phyloP scores from a whole-genome alignment of 2,888 invertebrate species.

The Celastrina argiolus region DNA sequence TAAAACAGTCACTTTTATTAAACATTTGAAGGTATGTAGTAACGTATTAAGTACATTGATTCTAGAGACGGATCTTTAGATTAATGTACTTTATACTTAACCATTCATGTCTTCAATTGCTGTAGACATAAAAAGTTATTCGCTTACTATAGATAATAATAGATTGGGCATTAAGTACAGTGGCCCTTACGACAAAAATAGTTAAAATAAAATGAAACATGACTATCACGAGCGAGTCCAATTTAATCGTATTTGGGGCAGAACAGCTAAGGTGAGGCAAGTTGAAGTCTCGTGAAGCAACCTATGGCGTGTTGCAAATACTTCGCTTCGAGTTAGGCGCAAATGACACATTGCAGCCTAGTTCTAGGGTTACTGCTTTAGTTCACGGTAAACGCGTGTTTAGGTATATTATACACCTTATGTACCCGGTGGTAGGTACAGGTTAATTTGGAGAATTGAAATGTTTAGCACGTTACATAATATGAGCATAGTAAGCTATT shows the following conservation, averaged over 20 bases:
- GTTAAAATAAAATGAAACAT: background rate
- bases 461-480: too few relatives aligned
- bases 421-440: background rate
- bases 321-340: background rate
- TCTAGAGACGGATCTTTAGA: too few relatives aligned
- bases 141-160: background rate
- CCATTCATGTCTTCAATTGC: too few relatives aligned
- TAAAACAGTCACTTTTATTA: too few relatives aligned
- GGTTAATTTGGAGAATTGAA: too few relatives aligned
- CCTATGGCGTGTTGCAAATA: slow-evolving; percentile 20
- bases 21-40: too few relatives aligned
- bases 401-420: too few relatives aligned
- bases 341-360: background rate
- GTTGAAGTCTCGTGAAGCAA: slow-evolving; percentile 10
- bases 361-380: background rate
- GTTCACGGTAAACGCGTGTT: too few relatives aligned
- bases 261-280: slow-evolving; percentile 21
- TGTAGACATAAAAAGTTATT: too few relatives aligned
- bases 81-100: too few relatives aligned
- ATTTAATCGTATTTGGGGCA: slow-evolving; percentile 23
- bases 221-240: slow-evolving; percentile 17
- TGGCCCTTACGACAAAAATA: background rate
- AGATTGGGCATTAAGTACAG: background rate
- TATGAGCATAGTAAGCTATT: too few relatives aligned
- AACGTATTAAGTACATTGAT: too few relatives aligned